Percentiles rank a stretch among this genome's conserved stretches.
Evolutionary conservation across 2,888 invertebrate species (phyloP).

Genomic region (Ceratothoa steindachneri): DNA sequence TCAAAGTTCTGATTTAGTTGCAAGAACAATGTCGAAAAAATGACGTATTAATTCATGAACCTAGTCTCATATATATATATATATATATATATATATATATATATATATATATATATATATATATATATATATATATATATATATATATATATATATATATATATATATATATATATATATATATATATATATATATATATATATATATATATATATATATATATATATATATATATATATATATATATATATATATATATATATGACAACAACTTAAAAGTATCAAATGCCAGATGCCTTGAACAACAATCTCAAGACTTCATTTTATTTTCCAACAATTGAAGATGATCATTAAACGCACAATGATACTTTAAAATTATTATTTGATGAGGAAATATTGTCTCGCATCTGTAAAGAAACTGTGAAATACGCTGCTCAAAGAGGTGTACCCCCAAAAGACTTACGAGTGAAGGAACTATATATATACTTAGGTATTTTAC

Average conservation of each 20-base stretch:
- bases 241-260: conserved; percentile 19
- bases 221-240: conserved; percentile 15
- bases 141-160: conserved; percentile 5
- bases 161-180: conserved; percentile 10
- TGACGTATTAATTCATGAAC: background rate
- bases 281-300: background rate
- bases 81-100: background rate
- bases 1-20: no score
- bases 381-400: no score
- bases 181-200: conserved; percentile 17
- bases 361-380: no score
- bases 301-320: background rate
- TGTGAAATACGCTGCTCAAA: no score
- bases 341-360: background rate
- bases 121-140: background rate
- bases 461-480: no score
- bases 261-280: background rate
- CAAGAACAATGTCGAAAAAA: background rate
- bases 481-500: no score
- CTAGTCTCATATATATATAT: background rate
- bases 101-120: conserved; percentile 11
- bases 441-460: no score
- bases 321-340: background rate
- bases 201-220: conserved; percentile 14
- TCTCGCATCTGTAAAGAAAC: no score